Evolutionary conservation across 2,888 invertebrate genomes (phyloP), one percentile per base, ranked within the genome.

Genomic region (Callimorpha dominula): DNA sequence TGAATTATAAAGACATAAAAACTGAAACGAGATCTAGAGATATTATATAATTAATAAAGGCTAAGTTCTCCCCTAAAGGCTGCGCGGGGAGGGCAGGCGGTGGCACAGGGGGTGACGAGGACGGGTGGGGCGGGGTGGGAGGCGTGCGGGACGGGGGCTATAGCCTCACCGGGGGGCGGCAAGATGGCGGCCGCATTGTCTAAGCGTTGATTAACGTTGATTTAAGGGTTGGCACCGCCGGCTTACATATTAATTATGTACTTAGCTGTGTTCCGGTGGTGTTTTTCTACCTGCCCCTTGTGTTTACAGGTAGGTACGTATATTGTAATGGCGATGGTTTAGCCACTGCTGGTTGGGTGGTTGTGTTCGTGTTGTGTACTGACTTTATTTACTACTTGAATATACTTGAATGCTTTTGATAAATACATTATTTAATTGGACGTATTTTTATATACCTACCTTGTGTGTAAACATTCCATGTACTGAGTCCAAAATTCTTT

Each of bases 181-280:
- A 94, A 93, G 89, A 94, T 94, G 94, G 94, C 94, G 89, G 92
- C 90, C 91, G 90, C 89, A 92, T 94, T 94, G 95, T 94, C 94
- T 95, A 91, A 93, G 89, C 89, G 90, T 92, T 94, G 94, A 94
- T 95, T 94, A 94, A 91, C 90, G 93, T 90, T 88, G 91, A 92
- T 92, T 92, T 91, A 90, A 91, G 93, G 92, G 92, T 89, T 88
- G 90, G 86, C 89, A 85, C 81, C 80, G 74, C 79, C 86, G 82
- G 91, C 90, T 91, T 92, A 94, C 93, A 94, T 94, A 93, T 94
- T 95, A 95, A 95, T 95, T 95, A 95, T 95, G 91, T 95, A 92
- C 93, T 93, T 90, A 92, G 81, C 83, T 82, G 85, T 81, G 84
- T 85, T 88, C 76, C 76, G 77, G 79, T 76, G 74, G 74, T 81